Evolutionary conservation across 2,888 invertebrate genomes (phyloP), one percentile per base, ranked within the genome.

Genomic region (Drosophila setosimentum): DNA sequence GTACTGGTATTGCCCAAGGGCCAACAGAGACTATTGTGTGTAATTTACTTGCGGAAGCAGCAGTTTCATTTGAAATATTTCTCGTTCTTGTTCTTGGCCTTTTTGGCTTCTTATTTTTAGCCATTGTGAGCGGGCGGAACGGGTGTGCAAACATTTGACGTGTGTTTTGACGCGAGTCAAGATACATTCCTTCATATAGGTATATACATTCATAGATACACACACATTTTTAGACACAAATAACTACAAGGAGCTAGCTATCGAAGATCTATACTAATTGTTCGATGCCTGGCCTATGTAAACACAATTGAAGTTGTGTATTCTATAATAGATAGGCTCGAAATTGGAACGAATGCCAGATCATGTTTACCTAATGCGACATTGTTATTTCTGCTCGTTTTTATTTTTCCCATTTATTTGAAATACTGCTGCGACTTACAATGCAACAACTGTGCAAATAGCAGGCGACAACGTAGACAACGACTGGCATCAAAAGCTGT

Each of bases 131-230:
- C 35, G 67, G 59, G 49, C 40, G 66, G 65, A 51, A 71, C 70
- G 77, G 89, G 83, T 90, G 83, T 83, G 83, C 83, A 91, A 90
- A 91, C 91, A 91, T 90, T 92, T 91, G 91, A 90, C 91, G 91
- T 91, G 91, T 91, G 91, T 91, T 91, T 83, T 91, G 92, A 89
- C 90, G 83, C 88, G 83, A 89, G 85, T 80, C 85, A 85, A 85
- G 68, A 79, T 76, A 76, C 55, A 35, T 32, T 49, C 27, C 60
- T 42, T 51, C 18, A 33, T 18, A 53, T 58, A 42, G 18, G 11
- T 30, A 61, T 42, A 24, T 60, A 29, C 32, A 48, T 37, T 21
- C 11, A 57, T 57, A 37, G 24, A 11, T 27, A 61, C 37, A 29
- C 60, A 32, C 30, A 51, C 32, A 27, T 42, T 49, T 21, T 16